Conservation (phyloP, 2,113 vertebrate genomes). For the Gallinago media region DNA sequence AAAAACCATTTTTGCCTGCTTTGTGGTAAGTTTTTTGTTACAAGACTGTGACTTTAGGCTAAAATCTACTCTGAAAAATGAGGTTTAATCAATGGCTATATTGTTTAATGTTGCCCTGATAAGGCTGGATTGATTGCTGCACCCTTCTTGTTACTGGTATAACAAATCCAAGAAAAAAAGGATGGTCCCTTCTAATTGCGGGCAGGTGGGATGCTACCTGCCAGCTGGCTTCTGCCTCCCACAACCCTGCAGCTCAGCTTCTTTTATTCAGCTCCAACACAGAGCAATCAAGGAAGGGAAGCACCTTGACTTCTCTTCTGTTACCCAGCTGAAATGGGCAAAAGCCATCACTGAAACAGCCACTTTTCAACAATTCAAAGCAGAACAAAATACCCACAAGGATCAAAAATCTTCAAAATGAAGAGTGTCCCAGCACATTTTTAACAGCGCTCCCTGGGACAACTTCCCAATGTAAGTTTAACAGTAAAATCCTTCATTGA, state of each 20-base stretch:
- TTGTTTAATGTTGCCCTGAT: background rate
- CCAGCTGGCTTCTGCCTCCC: background rate
- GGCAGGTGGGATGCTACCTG: background rate
- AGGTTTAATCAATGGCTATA: slow-evolving; percentile 2
- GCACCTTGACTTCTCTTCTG: background rate
- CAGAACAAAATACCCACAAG: background rate
- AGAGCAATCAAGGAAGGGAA: background rate
- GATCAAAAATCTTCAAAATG: background rate
- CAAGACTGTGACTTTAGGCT: background rate
- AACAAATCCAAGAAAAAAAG: slow-evolving; percentile 4
- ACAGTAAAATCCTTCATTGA: slow-evolving; percentile 3
- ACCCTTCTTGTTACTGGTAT: background rate
- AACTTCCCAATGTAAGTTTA: slow-evolving; percentile 21
- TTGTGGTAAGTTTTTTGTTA: background rate
- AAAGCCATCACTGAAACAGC: background rate
- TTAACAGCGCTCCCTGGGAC: background rate
- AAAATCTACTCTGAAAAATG: slow-evolving; percentile 30
- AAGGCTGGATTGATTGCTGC: slow-evolving; percentile 7
- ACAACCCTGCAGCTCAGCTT: background rate
- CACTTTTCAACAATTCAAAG: background rate
- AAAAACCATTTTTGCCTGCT: background rate
- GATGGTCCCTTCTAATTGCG: background rate
- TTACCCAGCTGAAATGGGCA: background rate
- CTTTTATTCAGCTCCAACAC: background rate
- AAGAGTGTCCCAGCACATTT: background rate